Conservation (phyloP, 2,113 vertebrate genomes). For the Empidonax alnorum region DNA sequence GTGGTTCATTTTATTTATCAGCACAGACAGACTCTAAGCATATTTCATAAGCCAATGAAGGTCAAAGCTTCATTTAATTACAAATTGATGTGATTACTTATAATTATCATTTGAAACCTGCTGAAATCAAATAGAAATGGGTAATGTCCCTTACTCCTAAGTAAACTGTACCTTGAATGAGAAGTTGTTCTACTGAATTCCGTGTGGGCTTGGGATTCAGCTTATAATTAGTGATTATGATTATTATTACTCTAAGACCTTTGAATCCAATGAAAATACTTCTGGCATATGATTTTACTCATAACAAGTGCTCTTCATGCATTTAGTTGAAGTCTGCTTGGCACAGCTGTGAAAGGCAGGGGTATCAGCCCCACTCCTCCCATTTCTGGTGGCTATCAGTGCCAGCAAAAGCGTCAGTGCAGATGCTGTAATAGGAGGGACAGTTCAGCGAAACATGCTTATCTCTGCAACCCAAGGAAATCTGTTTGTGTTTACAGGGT, state of each 20-base stretch:
- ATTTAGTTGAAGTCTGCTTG: background rate
- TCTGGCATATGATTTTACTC: accelerated
- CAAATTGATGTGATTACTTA: background rate
- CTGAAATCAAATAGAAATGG: background rate
- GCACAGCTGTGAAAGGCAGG: background rate
- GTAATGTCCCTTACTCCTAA: background rate
- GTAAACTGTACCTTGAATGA: background rate
- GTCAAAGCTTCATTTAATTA: background rate
- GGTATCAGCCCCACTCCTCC: background rate
- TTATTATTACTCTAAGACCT: background rate
- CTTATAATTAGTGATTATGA: background rate
- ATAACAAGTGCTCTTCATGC: background rate
- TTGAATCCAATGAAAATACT: background rate
- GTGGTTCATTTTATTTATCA: background rate
- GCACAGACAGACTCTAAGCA: background rate
- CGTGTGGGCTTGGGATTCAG: background rate
- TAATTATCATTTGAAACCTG: background rate
- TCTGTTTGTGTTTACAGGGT: background rate
- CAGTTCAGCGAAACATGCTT: background rate
- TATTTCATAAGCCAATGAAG: background rate
- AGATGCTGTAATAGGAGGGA: background rate
- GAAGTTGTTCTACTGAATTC: background rate
- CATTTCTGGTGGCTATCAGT: conserved; percentile 11
- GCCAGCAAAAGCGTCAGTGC: background rate
- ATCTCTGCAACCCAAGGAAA: conserved; percentile 4